Evolutionary conservation across 2,888 invertebrate species (phyloP).

Genomic region (Mythimna vitellina): DNA sequence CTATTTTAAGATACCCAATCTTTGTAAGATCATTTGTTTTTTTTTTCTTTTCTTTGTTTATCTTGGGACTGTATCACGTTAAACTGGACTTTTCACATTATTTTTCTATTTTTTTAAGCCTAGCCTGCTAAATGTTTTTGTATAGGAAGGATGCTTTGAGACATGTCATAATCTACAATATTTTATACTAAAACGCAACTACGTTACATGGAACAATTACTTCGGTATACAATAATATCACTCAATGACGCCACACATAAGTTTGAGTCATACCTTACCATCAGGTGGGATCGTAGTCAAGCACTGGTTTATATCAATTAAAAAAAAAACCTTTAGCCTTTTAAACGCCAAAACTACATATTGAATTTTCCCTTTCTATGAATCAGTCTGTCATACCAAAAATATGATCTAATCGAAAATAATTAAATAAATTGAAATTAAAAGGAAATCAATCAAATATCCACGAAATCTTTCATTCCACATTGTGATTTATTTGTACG

Average conservation of each 20-base stretch:
- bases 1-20: slow-evolving; percentile 48
- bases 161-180: neutral
- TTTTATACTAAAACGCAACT: too few species aligned
- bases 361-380: neutral
- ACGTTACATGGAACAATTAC: too few species aligned
- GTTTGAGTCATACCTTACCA: neutral
- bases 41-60: slow-evolving; percentile 17
- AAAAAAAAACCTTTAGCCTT: neutral
- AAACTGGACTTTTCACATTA: neutral
- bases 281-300: too few species aligned
- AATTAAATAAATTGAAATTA: too few species aligned
- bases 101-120: neutral
- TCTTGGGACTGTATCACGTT: neutral
- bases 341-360: neutral
- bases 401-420: neutral
- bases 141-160: neutral
- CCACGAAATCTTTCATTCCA: slow-evolving; percentile 4
- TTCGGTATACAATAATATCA: too few species aligned
- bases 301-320: too few species aligned
- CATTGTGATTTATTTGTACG: slow-evolving; percentile 22
- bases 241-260: neutral
- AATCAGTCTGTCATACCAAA: too few species aligned
- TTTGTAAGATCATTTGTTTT: slow-evolving; percentile 31
- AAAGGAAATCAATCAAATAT: neutral
- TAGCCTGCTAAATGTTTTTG: neutral